A percentile compares a stretch with the other conserved stretches of the same genome.
phyloP scores from a whole-genome alignment of 2,113 vertebrate genomes.

The Nerophis lumbriciformis region DNA sequence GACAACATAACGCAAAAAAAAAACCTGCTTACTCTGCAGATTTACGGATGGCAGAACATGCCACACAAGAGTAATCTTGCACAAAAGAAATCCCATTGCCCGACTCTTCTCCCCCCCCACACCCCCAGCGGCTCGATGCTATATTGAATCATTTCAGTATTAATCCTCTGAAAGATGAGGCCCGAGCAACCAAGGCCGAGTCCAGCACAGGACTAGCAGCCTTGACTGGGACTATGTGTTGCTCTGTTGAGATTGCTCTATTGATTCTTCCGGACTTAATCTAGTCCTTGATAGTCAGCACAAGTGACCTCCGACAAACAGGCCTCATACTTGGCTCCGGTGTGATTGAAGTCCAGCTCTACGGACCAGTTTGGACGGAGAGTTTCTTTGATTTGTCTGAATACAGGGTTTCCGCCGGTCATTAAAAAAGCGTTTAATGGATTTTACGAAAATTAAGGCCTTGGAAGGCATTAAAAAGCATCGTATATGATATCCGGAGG shows the following conservation, averaged over 20 bases:
- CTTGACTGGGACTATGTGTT: conserved; percentile 37
- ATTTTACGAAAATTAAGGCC: too few relatives aligned
- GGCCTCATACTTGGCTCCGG: conserved; percentile 39
- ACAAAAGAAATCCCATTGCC: conserved; percentile 26
- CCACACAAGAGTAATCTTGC: conserved; percentile 4
- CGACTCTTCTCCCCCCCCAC: conserved; percentile 18
- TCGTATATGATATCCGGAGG: too few relatives aligned
- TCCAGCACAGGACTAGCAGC: conserved; percentile 40
- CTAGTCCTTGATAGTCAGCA: conserved; percentile 69
- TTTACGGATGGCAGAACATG: conserved; percentile 12
- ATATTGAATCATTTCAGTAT: conserved; percentile 59
- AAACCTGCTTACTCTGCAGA: conserved; percentile 11
- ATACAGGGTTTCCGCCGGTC: too few relatives aligned
- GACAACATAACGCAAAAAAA: conserved; percentile 14
- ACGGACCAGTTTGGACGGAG: conserved; percentile 29
- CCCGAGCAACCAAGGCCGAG: conserved; percentile 32
- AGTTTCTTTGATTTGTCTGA: background rate
- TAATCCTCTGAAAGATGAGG: conserved; percentile 55
- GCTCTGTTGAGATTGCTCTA: conserved; percentile 53
- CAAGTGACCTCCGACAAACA: conserved; percentile 57
- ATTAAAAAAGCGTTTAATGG: too few relatives aligned
- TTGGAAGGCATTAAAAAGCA: too few relatives aligned
- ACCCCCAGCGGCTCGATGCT: conserved; percentile 21
- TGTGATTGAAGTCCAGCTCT: conserved; percentile 40
- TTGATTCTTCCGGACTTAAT: conserved; percentile 66